Conservation (phyloP, 2,113 vertebrate species). For the Thermophis baileyi region DNA sequence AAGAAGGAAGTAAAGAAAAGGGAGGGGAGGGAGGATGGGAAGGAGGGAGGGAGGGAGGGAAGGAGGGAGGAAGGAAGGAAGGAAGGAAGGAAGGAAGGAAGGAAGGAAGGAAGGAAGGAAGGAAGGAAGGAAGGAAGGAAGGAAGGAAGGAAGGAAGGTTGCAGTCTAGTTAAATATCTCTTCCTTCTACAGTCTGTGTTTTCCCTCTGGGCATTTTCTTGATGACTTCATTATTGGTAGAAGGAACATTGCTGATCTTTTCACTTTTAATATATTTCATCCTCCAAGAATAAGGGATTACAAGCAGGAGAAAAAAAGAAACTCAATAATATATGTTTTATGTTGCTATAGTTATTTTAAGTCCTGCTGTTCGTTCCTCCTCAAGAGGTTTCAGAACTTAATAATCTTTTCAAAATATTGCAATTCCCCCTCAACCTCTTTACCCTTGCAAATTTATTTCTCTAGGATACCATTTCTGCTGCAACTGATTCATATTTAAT, state of each 20-base stretch:
- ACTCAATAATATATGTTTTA: conserved; percentile 13
- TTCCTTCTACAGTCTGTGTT: background rate
- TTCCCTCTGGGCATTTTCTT: background rate
- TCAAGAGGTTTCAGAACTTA: conserved; percentile 9
- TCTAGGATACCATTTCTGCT: background rate
- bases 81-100: background rate
- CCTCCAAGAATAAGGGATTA: conserved; percentile 19
- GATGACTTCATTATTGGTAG: background rate
- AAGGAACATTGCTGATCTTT: background rate
- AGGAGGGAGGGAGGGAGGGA: no score
- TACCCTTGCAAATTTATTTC: background rate
- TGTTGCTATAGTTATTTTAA: conserved; percentile 5
- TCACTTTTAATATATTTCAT: conserved; percentile 2
- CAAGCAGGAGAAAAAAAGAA: background rate
- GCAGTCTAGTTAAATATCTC: background rate
- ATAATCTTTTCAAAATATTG: conserved; percentile 17
- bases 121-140: no score
- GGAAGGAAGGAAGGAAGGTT: background rate
- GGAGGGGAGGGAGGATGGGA: background rate
- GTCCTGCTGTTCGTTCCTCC: background rate
- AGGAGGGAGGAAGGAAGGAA: no score
- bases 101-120: background rate
- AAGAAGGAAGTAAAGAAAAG: background rate
- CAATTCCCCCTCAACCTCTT: background rate
- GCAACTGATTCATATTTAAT: background rate